phyloP scores from a whole-genome alignment of 2,888 invertebrate genomes.

The Epirrita christyi region DNA sequence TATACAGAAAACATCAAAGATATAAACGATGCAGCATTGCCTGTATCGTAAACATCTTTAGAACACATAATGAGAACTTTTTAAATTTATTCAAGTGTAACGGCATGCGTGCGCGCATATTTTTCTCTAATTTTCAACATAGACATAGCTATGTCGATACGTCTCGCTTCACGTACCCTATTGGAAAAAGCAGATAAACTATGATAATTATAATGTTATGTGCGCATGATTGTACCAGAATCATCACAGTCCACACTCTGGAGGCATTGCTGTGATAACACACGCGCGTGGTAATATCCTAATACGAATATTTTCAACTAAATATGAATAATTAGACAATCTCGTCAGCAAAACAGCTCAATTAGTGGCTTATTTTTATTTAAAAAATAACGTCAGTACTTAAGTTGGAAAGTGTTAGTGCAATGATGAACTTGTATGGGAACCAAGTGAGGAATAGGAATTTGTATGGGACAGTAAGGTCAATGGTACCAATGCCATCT shows the following conservation, averaged over 20 bases:
- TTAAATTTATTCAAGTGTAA: constrained; percentile 72
- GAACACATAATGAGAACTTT: constrained; percentile 68
- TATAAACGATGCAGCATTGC: constrained; percentile 25
- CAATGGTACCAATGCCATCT: constrained; percentile 58
- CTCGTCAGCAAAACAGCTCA: constrained; percentile 45
- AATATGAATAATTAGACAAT: constrained; percentile 75
- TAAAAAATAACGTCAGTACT: constrained; percentile 64
- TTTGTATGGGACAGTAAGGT: constrained; percentile 76
- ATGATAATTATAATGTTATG: constrained; percentile 78
- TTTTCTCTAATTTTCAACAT: constrained; percentile 73
- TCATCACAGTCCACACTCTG: constrained; percentile 54
- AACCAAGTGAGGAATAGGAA: constrained; percentile 65
- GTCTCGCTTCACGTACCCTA: constrained; percentile 76
- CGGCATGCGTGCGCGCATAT: constrained; percentile 65
- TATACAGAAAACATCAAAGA: constrained; percentile 16
- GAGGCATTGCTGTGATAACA: constrained; percentile 62
- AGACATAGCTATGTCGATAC: constrained; percentile 69
- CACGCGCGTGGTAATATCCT: constrained; percentile 62
- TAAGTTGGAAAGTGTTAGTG: constrained; percentile 38
- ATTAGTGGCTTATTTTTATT: constrained; percentile 72
- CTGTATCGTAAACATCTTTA: constrained; percentile 40
- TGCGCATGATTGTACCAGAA: constrained; percentile 57
- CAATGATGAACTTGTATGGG: constrained; percentile 70
- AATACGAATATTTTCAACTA: constrained; percentile 66
- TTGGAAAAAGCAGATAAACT: constrained; percentile 82